Evolutionary conservation across 2,888 invertebrate genomes (phyloP).

Genomic region (Chloromyia formosa): DNA sequence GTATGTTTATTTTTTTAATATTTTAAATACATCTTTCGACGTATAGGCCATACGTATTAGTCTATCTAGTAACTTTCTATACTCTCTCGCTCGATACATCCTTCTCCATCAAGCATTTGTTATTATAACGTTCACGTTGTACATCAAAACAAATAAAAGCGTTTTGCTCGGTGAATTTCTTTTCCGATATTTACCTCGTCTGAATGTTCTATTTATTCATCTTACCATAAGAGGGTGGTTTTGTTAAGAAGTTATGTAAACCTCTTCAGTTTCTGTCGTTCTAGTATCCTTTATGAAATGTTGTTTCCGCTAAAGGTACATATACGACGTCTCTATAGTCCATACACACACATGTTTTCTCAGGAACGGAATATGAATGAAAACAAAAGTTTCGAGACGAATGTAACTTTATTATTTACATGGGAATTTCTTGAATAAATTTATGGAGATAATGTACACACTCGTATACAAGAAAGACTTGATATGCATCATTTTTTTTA

Average conservation of each 20-base stretch:
- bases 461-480: too few relatives aligned
- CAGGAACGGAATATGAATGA: background rate
- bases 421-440: constrained; percentile 10
- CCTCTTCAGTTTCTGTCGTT: background rate
- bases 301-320: background rate
- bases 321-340: background rate
- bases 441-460: background rate
- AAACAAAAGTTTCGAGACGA: constrained; percentile 5
- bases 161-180: background rate
- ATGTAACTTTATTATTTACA: constrained; percentile 17
- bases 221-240: background rate
- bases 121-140: too few relatives aligned
- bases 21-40: too few relatives aligned
- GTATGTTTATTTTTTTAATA: too few relatives aligned
- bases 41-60: too few relatives aligned
- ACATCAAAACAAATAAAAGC: background rate
- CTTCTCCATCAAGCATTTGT: too few relatives aligned
- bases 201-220: constrained; percentile 5
- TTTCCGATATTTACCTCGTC: background rate
- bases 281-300: background rate
- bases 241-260: background rate
- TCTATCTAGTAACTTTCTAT: too few relatives aligned
- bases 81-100: too few relatives aligned
- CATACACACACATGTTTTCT: too few relatives aligned
- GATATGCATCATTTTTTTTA: too few relatives aligned